Evolutionary conservation across 2,113 vertebrate genomes (phyloP), one percentile per base, ranked within the genome.

Genomic region (Sinocyclocheilus anophthalmus): DNA sequence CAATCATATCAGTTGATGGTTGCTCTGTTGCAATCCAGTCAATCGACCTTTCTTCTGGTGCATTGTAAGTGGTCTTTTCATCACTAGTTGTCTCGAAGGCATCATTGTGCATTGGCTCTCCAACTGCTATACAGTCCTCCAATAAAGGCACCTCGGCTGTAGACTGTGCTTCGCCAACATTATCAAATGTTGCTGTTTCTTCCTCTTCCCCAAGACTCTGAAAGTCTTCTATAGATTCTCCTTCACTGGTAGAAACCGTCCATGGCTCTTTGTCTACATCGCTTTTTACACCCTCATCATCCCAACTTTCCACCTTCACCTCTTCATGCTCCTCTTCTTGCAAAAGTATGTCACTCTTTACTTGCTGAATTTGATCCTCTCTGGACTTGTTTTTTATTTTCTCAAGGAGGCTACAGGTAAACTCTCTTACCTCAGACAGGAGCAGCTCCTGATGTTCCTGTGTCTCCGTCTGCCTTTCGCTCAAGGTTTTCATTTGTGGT

Each of bases 281-380:
- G 5, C 37, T 50, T 33, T 73, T 13, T 13, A 37, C 69, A 37
- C 33, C 48, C 53, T 84, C 50, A 16, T 67, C 50, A 48, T 26
- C 24, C n/a, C 4, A 13, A 6, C 61, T 26, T 65, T 48, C 45
- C 1, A 33, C 33, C 16, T 70, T 22, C 20, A 78, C 39, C 33
- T 80, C n/a, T 59, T 42, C 33, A 26, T n/a, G 77, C 24, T 75
- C 11, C 69, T 53, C 70, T 63, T 45, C 18, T 22, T 76, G 37
- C 39, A 33, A 11, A 26, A 70, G 22, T 13, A 5, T 26, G 8
- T 81, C 39, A 33, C 39, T 30, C 30, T 72, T 11, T 9, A 45
- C 22, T 70, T 77, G 59, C 20, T 53, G 65, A 63, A 30, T 79
- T 26, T 85, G 70, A 83, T 84, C 67, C 33, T 42, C 18, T 69